Base-by-base conservation (phyloP, 2,888 invertebrate genomes). In the Hipparchia sbordonii region DNA sequence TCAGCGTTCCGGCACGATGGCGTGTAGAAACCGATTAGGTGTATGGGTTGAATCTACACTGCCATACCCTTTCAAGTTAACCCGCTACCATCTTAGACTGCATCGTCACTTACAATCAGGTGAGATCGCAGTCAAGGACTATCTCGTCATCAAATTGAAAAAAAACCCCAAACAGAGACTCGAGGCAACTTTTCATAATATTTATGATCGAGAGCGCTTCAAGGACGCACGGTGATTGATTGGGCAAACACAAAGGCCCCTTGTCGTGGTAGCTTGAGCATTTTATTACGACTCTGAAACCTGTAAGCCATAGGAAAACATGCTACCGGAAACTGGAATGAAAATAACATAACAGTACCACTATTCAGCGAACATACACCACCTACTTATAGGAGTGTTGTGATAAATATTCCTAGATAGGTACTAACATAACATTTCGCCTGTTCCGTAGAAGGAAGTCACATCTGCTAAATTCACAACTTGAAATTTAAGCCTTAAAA, bases 221-320 rank as follows among this genome's bases (percentile, higher is more conserved):
- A 68, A 72, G 72, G 72, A 62, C 72, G 52, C 57, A 12, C 39
- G 61, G 39, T 51, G 72, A 72, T 68, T 72, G 72, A 72, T 72
- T 67, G 67, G 62, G 62, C 54, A 67, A 72, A 67, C 62, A 67
- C 56, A 67, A 48, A 39, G 68, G 72, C 6, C 56, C 23, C 72
- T 72, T 60, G 54, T 61, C 52, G 61, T n/a, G 56, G 23, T 13
- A 54, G 54, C 71, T 72, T 45, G 71, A 61, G 60, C 61, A 33
- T 46, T 72, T 72, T 56, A 66, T 48, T 57, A 23, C 61, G 13
- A 61, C n/a, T 69, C 59, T 12, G 12, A 6, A 66, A 33, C 5
- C 48, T 65, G 65, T 12, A 4, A 13, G 23, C 46, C 59, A 23
- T 51, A 39, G 23, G 23, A 6, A 23, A 57, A 57, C 57, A 57